Percentiles rank a stretch among this genome's conserved stretches.
Conservation (phyloP, 2,797 vertebrate genomes). For the Pseudomugil gertrudae region DNA sequence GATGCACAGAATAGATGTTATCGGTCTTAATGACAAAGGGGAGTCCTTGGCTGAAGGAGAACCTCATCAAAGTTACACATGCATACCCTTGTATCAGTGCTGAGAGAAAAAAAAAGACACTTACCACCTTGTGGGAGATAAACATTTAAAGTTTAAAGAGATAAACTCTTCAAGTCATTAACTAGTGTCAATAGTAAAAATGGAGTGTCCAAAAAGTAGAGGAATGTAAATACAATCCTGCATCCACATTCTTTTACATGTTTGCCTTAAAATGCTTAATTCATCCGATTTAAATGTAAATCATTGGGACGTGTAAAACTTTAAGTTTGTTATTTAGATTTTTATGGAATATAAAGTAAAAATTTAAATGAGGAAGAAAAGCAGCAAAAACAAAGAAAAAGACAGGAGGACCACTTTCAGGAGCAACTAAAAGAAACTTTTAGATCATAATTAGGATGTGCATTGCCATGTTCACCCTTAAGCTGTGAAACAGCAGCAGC, state of each 20-base stretch:
- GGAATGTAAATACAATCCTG: constrained; percentile 6
- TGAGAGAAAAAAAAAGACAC: constrained; percentile 18
- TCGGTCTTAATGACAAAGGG: constrained; percentile 74
- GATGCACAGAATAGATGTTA: constrained; percentile 68
- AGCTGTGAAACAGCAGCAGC: constrained; percentile 2
- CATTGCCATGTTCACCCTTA: neutral
- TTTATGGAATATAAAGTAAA: constrained; percentile 17
- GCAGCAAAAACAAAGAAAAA: neutral
- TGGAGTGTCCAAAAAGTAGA: constrained; percentile 6
- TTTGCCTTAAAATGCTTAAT: constrained; percentile 48
- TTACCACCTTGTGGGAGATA: constrained; percentile 31
- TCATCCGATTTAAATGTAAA: constrained; percentile 69
- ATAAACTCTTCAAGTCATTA: constrained; percentile 37
- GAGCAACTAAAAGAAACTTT: neutral
- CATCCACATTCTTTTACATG: constrained; percentile 6
- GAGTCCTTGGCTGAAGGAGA: constrained; percentile 72
- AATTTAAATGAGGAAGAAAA: neutral
- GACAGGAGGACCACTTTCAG: neutral
- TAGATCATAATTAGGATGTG: neutral
- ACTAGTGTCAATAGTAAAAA: constrained; percentile 15
- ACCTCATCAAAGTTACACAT: constrained; percentile 70
- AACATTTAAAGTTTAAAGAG: constrained; percentile 51
- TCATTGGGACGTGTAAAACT: constrained; percentile 26
- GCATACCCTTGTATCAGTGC: constrained; percentile 54
- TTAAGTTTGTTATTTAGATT: constrained; percentile 18